Percentiles rank a stretch among this genome's conserved stretches.
These are phyloP conservation scores for Eupeodes luniger DNA, from an alignment of 2,888 invertebrate genomes.

Conservation along the genomic window DNA sequence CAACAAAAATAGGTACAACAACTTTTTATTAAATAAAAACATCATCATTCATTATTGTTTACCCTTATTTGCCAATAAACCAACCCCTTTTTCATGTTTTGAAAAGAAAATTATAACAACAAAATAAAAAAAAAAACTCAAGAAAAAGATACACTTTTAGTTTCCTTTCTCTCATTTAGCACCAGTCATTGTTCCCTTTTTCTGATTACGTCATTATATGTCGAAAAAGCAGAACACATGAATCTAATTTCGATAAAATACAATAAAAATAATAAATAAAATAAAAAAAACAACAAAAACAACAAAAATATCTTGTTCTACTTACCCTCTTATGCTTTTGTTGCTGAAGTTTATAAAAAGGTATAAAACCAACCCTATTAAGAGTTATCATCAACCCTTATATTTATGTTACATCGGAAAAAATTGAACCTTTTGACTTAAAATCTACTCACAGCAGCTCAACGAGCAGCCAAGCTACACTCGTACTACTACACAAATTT, in stretches of 20 bases:
- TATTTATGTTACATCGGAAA: neutral
- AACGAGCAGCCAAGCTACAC: neutral
- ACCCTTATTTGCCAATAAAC: conserved; percentile 37
- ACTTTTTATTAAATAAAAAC: conserved; percentile 54
- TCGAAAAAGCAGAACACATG: conserved; percentile 56
- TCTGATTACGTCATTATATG: conserved; percentile 61
- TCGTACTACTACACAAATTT: neutral
- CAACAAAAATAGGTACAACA: neutral
- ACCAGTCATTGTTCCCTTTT: conserved; percentile 26
- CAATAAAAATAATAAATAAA: conserved; percentile 9
- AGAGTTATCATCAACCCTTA: conserved; percentile 11
- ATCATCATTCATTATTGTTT: conserved; percentile 48
- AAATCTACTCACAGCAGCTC: neutral
- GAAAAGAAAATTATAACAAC: conserved; percentile 3
- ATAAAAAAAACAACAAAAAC: conserved; percentile 5
- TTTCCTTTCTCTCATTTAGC: neutral
- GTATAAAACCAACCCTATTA: conserved; percentile 3
- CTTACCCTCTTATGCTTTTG: neutral
- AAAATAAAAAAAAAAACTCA: neutral
- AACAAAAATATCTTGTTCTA: conserved; percentile 30
- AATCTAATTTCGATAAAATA: conserved; percentile 56
- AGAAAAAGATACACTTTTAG: conserved; percentile 8
- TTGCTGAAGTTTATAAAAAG: neutral
- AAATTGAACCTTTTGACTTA: conserved; percentile 37
- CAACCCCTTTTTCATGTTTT: conserved; percentile 38